These are phyloP conservation scores for honey bee (Apis mellifera) DNA, from an alignment of 1,140 invertebrate genomes.

Conservation along the genomic window Amel_HAv3.1 CM009931.2:18959001-18959500, in stretches of 20 bases:
- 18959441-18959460: constrained; percentile 40
- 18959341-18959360: constrained; percentile 22
- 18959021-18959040: background rate
- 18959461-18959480: constrained; percentile 45
- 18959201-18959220: background rate
- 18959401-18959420: constrained; percentile 39
- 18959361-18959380: constrained; percentile 34
- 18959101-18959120: background rate
- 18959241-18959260: background rate
- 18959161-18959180: background rate
- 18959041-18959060: background rate
- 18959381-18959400: background rate
- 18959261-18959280: background rate
- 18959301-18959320: background rate
- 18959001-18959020: constrained; percentile 7
- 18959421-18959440: constrained; percentile 49
- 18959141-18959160: too few relatives aligned
- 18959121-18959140: too few relatives aligned
- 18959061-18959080: too few relatives aligned
- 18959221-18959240: background rate
- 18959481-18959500: constrained; percentile 46
- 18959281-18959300: background rate
- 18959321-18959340: constrained; percentile 42
- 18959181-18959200: background rate
- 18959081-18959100: too few relatives aligned